These are phyloP conservation scores for Melanostigma gelatinosum DNA, from an alignment of 2,113 vertebrate species.

Conservation along the genomic window DNA sequence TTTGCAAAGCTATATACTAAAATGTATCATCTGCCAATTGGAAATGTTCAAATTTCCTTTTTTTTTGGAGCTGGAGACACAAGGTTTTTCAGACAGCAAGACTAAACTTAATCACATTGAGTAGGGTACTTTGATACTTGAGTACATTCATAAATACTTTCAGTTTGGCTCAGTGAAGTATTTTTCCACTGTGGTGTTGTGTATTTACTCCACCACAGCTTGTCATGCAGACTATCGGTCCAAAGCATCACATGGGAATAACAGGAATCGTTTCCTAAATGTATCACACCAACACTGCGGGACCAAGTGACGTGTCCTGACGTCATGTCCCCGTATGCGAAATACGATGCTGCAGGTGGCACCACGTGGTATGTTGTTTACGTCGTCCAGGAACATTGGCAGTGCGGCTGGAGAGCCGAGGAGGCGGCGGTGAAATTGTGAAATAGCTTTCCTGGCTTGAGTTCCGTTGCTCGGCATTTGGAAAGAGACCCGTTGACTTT, in stretches of 20 bases:
- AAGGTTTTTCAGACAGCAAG: neutral
- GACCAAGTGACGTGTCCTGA: constrained; percentile 20
- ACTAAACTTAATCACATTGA: neutral
- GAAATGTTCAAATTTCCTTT: neutral
- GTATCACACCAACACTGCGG: constrained; percentile 8
- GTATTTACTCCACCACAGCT: neutral
- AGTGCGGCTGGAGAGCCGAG: neutral
- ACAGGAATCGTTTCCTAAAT: constrained; percentile 15
- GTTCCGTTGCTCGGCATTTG: constrained; percentile 53
- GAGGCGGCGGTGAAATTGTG: constrained; percentile 44
- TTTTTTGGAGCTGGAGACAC: neutral
- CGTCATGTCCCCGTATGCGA: constrained; percentile 52
- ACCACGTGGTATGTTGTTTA: constrained; percentile 84
- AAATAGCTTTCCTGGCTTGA: constrained; percentile 59
- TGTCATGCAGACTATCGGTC: neutral
- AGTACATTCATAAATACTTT: neutral
- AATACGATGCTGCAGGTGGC: constrained; percentile 65
- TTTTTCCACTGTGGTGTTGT: neutral
- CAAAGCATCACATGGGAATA: constrained; percentile 6
- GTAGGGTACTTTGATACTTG: neutral
- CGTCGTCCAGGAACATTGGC: constrained; percentile 70
- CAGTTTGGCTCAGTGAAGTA: neutral
- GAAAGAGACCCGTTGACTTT: neutral
- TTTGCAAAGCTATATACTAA: neutral
- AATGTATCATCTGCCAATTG: neutral